phyloP scores from a whole-genome alignment of 2,113 vertebrate species.

The Rhinogobius similis region DNA sequence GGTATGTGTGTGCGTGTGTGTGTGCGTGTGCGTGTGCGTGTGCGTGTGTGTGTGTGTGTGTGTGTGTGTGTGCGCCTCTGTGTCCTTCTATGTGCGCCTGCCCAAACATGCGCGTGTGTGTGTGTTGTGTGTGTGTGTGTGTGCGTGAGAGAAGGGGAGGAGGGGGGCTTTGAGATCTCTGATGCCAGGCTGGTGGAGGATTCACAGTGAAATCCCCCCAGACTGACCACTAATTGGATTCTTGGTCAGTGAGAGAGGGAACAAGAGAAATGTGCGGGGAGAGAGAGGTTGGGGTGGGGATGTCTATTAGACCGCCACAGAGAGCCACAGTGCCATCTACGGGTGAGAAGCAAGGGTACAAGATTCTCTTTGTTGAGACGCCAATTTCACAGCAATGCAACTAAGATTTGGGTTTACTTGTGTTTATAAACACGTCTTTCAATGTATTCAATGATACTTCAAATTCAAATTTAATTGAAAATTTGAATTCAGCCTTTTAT shows the following conservation, averaged over 20 bases:
- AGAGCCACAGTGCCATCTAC: slow-evolving; percentile 72
- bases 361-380: not conserved
- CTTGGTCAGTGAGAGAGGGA: slow-evolving; percentile 64
- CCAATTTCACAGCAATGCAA: not conserved
- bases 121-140: no score
- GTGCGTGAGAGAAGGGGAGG: slow-evolving; percentile 16
- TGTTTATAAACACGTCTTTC: no score
- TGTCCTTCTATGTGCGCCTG: slow-evolving; percentile 22
- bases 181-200: slow-evolving; percentile 68
- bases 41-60: slow-evolving; percentile 14
- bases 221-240: slow-evolving; percentile 78
- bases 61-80: not conserved
- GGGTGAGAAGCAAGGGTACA: slow-evolving; percentile 15
- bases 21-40: not conserved
- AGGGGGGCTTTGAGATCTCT: slow-evolving; percentile 45
- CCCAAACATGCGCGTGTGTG: slow-evolving; percentile 12
- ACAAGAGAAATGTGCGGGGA: slow-evolving; percentile 5
- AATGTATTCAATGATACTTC: no score
- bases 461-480: no score
- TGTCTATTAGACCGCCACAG: not conserved
- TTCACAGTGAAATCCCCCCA: slow-evolving; percentile 73
- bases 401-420: not conserved
- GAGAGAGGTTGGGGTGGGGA: slow-evolving; percentile 13
- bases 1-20: slow-evolving; percentile 77
- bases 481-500: no score